These are phyloP conservation scores for Pseudolaguvia tuberculata DNA, from an alignment of 2,113 vertebrate species.

Conservation along the genomic window DNA sequence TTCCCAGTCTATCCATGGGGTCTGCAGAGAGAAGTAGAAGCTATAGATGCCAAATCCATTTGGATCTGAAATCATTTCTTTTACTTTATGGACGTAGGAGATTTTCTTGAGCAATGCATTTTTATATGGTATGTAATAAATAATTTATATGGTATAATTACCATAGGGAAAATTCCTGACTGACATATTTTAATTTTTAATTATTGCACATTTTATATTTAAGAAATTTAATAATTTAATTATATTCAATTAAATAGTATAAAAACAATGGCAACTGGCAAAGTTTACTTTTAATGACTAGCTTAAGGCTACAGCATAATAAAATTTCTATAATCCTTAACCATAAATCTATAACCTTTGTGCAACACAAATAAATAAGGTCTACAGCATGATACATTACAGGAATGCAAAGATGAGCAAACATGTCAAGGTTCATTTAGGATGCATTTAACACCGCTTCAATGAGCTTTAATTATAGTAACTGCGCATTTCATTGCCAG, in stretches of 20 bases:
- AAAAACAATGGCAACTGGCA: background rate
- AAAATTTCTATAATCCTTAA: background rate
- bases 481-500: no score
- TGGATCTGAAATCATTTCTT: slow-evolving; percentile 22
- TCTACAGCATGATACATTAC: no score
- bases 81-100: background rate
- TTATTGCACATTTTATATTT: background rate
- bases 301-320: background rate
- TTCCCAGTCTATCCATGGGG: slow-evolving; percentile 14
- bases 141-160: slow-evolving; percentile 1
- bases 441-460: no score
- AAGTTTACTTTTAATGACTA: background rate
- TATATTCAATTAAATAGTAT: background rate
- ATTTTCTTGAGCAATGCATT: background rate
- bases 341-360: no score
- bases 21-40: slow-evolving; percentile 20
- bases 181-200: background rate
- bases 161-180: background rate
- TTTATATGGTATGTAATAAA: slow-evolving; percentile 1
- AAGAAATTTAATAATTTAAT: background rate
- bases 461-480: no score
- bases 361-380: no score
- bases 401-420: no score
- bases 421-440: no score
- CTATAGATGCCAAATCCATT: slow-evolving; percentile 16